These are phyloP conservation scores for Meloidogyne hapla DNA, from an alignment of 1,140 invertebrate genomes.

Conservation along the genomic window DNA sequence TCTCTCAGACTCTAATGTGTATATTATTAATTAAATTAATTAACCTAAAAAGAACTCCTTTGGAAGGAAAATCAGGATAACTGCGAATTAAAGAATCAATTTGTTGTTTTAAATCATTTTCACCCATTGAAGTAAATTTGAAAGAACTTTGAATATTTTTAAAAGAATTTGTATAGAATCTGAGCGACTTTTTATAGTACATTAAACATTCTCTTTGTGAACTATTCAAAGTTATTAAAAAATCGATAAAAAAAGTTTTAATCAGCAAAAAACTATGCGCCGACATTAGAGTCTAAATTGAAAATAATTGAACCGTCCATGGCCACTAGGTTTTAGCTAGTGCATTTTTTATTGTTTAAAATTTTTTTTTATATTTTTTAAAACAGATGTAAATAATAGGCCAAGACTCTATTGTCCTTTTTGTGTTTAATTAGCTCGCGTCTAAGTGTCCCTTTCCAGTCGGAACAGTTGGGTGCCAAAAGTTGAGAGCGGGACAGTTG, in stretches of 20 bases:
- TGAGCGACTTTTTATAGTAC: neutral
- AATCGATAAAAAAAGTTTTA: neutral
- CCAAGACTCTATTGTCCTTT: no score
- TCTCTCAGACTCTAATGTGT: neutral
- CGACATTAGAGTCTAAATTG: no score
- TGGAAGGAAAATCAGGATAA: slow-evolving; percentile 17
- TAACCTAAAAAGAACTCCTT: slow-evolving; percentile 23
- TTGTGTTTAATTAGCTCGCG: no score
- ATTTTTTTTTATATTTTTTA: no score
- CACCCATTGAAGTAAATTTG: neutral
- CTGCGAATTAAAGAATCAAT: slow-evolving; percentile 11
- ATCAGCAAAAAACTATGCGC: neutral
- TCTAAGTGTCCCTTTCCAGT: no score
- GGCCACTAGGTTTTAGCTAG: no score
- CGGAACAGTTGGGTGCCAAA: no score
- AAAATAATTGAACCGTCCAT: no score
- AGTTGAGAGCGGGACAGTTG: no score
- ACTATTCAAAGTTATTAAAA: neutral
- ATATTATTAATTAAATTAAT: neutral
- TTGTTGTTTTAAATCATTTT: slow-evolving; percentile 13
- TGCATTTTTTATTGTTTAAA: no score
- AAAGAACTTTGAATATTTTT: neutral
- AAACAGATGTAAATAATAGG: no score
- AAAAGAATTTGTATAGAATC: neutral
- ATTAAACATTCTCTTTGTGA: neutral